phyloP scores from a whole-genome alignment of 2,113 vertebrate genomes.

The Chroicocephalus ridibundus region DNA sequence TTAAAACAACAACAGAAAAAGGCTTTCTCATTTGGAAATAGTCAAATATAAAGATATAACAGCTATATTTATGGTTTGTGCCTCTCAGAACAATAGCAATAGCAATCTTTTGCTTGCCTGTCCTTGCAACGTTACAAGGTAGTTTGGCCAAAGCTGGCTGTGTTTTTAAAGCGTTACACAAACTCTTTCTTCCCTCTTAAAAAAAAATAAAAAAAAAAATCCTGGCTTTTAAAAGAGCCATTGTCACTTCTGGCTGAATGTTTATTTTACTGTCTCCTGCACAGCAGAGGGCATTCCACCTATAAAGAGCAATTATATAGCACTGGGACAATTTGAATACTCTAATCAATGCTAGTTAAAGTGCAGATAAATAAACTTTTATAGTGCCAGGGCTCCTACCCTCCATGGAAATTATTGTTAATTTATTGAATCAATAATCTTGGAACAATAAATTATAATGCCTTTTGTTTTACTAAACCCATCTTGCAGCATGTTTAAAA shows the following conservation, averaged over 20 bases:
- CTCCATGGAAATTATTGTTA: conserved; percentile 72
- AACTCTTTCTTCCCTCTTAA: conserved; percentile 29
- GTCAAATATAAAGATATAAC: not conserved
- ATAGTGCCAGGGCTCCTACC: conserved; percentile 51
- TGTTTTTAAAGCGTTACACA: conserved; percentile 27
- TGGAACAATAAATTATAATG: conserved; percentile 75
- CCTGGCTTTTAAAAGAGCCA: conserved; percentile 65
- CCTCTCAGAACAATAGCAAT: not conserved
- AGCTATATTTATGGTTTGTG: not conserved
- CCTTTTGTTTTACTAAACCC: conserved; percentile 73
- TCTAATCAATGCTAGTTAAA: conserved; percentile 72
- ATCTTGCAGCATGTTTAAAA: conserved; percentile 56
- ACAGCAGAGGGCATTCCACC: conserved; percentile 61
- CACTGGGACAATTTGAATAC: conserved; percentile 67
- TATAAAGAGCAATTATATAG: conserved; percentile 70
- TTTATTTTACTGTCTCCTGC: conserved; percentile 70
- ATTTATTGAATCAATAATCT: conserved; percentile 77
- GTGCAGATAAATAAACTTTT: conserved; percentile 70
- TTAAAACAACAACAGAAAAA: conserved; percentile 24
- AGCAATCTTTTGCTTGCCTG: not conserved
- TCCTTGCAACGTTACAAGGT: conserved; percentile 19
- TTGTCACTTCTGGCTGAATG: conserved; percentile 64
- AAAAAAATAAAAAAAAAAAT: not conserved
- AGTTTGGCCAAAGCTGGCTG: not conserved
- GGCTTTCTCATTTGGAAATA: not conserved